Base-by-base conservation (phyloP, 1,140 invertebrate genomes). In the Protaetia brevitarsis region DNA sequence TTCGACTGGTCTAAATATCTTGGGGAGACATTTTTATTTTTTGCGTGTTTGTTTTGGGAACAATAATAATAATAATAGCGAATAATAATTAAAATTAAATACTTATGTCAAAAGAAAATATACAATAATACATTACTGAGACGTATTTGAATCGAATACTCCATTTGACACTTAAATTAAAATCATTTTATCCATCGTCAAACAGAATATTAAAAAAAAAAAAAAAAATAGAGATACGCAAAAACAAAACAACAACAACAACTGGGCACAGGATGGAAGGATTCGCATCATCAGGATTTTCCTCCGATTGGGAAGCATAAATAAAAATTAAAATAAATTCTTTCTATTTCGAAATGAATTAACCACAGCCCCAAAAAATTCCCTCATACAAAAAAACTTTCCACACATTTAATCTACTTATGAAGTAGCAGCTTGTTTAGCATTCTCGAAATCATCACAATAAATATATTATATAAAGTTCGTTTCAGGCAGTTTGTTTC, bases 41-140 rank as follows among this genome's bases (percentile, higher is more conserved):
- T 6, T 11, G 57, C 28, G 57, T 29, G 26, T n/a, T 59, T 59
- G 11, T 8, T 28, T 13, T 28, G 16, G 57, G 30, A 59, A 59
- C 29, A 59, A 59, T 59, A 59, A 59, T 59, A 31, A n/a, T 28
- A 59, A 59, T 29, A 29, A 59, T 59, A 59, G n/a, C n/a, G n/a
- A n/a, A 29, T 59, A 13, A 59, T 59, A 59, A 56, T 56, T 56
- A 59, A 59, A 59, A 29, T 29, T 59, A 31, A 59, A 59, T 59
- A 31, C 41, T 51, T 51, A 51, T 51, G 41, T 51, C 41, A 59
- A 59, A n/a, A 28, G 29, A n/a, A 59, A 59, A 59, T 59, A 31
- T 59, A 59, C 57, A 59, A 59, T 59, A 59, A 59, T 59, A 59
- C 57, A 59, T 59, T 29, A 11, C n/a, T 51, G 41, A 51, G 41